Evolutionary conservation across 1,140 invertebrate species (phyloP), one percentile per base, ranked within the genome.

Genomic region (Scylla paramamosain): DNA sequence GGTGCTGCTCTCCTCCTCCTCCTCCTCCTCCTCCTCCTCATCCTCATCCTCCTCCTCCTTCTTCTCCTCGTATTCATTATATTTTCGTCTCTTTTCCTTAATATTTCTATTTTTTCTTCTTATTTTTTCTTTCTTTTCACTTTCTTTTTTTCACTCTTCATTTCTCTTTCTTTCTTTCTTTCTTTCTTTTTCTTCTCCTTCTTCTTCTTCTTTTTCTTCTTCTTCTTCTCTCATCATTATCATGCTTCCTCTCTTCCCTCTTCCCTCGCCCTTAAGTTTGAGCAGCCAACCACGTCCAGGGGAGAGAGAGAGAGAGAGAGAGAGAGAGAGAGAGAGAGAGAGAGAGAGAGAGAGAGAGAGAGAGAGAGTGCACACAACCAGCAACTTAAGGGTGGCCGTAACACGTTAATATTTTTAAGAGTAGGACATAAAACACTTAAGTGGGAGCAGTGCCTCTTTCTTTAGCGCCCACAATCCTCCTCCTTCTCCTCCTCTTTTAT

Each of bases 321-420:
- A 86, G 83, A 86, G 31, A 88, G 86, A 88, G 86, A 88, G 86
- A 87, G 84, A 87, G 84, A 87, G 84, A 87, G 84, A 87, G 84
- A 87, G 84, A 87, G 84, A 87, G 84, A 87, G 84, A 87, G 84
- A 87, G 84, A 87, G 84, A 87, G 84, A 87, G 84, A 87, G 84
- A 87, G 84, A 87, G 84, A 87, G 84, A 87, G 84, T 32, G 7
- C 0, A 7, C 31, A 46, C 32, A 16, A 88, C 86, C 31, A 88
- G 25, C 25, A 88, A 88, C 86, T 32, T 88, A 20, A 45, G 45
- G 45, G 45, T 88, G 14, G 20, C 67, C 20, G 25, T n/a, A 77
- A n/a, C 25, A 77, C 67, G 52, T 59, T 77, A 3, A 77, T 77
- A 77, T 77, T 77, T 25, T n/a, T 20, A 77, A 77, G 67, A 77